Evolutionary conservation across 2,113 vertebrate species (phyloP), one percentile per base, ranked within the genome.

Genomic region (Xenus cinereus): DNA sequence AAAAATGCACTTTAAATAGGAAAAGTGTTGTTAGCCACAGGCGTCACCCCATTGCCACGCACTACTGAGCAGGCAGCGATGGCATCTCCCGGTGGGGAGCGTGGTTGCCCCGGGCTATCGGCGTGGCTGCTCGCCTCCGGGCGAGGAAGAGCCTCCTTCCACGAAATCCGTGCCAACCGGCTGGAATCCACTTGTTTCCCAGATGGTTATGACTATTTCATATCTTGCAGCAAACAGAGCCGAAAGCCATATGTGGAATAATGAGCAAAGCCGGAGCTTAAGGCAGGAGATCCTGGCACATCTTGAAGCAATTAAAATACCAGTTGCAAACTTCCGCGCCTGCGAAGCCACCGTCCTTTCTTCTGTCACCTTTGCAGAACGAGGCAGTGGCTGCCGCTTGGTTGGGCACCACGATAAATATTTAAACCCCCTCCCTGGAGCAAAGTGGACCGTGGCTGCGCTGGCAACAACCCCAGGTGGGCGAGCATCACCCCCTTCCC

Each of bases 101-200:
- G 33, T 18, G 7, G 32, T 6, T 39, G 57, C 5, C 64, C 84
- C 0, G 0, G 48, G 32, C 5, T 2, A 28, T 12, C 2, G 1
- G 26, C 6, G 1, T 27, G 26, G 12, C 53, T 12, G 45, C 60
- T 75, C 17, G 2, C 60, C 73, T 53, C 7, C 1, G 6, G 54
- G 45, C 10, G 3, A 62, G 71, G 80, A 81, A 67, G 57, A 79
- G 1, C 50, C 24, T 77, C 66, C n/a, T 35, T 76, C 85, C 59
- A 16, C 0, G 4, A 43, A 35, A 37, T 41, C 57, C 3, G 0
- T 16, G 59, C 75, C 9, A 16, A 9, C 37, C 0, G 1, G 21
- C 41, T 39, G 54, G 56, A 45, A 7, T 12, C 26, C 35, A 17
- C 69, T 51, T 18, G 4, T 51, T 30, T 17, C 54, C 95, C 87